These are phyloP conservation scores for Origma solitaria DNA, from an alignment of 2,113 vertebrate genomes.

Conservation along the genomic window DNA sequence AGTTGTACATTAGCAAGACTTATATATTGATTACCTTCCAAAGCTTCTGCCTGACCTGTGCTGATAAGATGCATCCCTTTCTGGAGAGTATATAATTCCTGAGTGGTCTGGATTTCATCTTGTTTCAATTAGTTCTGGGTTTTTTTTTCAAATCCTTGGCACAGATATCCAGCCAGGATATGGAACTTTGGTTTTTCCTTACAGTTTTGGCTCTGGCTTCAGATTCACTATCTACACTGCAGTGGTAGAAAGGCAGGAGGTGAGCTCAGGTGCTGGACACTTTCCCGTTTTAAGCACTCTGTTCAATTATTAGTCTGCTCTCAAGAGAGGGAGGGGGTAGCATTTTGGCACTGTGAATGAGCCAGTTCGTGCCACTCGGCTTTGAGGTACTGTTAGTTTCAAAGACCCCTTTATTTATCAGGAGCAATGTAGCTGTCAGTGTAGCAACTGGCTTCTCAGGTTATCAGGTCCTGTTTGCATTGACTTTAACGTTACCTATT, in stretches of 20 bases:
- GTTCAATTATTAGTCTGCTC: neutral
- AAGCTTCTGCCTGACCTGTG: neutral
- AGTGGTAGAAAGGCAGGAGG: neutral
- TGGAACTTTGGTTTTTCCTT: neutral
- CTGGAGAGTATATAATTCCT: neutral
- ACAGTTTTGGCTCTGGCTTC: neutral
- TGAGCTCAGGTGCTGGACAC: neutral
- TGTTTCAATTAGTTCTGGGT: neutral
- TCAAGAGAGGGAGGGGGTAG: neutral
- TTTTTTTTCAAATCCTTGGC: neutral
- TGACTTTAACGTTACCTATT: neutral
- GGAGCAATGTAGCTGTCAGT: neutral
- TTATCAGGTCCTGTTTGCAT: neutral
- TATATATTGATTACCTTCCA: neutral
- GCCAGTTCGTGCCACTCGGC: neutral
- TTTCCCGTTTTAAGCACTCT: neutral
- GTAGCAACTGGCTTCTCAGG: neutral
- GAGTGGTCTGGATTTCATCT: neutral
- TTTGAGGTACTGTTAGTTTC: neutral
- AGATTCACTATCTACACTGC: neutral
- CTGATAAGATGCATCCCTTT: neutral
- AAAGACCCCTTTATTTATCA: neutral
- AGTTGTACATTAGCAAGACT: neutral
- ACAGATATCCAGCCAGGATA: neutral
- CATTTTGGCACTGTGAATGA: neutral